Percentiles rank a stretch among this genome's conserved stretches.
Evolutionary conservation across 2,797 vertebrate genomes (phyloP).

Genomic region (Anabacerthia variegaticeps): DNA sequence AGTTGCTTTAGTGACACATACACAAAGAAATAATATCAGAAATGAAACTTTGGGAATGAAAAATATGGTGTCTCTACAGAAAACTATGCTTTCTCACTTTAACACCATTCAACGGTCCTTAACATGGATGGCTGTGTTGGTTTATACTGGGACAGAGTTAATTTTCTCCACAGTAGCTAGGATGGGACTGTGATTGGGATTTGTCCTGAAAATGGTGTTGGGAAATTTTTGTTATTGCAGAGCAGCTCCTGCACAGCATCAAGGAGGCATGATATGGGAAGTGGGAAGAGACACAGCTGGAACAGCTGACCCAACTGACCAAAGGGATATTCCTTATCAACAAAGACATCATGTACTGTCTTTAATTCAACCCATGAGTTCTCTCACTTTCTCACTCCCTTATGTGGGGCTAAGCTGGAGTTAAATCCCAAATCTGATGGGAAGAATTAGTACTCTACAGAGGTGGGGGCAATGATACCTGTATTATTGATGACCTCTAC

Average conservation of each 20-base stretch:
- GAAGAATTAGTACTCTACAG: neutral
- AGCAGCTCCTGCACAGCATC: neutral
- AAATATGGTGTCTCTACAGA: neutral
- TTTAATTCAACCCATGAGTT: neutral
- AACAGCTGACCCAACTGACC: neutral
- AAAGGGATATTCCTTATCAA: neutral
- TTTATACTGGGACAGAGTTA: neutral
- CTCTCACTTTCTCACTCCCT: neutral
- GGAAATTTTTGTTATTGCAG: neutral
- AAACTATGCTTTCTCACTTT: neutral
- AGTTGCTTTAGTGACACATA: neutral
- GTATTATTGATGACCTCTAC: neutral
- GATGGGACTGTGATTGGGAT: neutral
- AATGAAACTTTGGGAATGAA: neutral
- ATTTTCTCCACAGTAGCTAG: neutral
- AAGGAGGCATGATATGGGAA: neutral
- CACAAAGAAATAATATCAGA: neutral
- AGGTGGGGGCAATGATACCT: neutral
- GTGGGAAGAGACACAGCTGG: neutral
- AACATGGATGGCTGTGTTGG: neutral
- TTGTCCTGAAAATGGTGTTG: neutral
- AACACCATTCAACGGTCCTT: neutral
- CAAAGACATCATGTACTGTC: neutral
- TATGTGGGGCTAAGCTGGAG: fast-evolving
- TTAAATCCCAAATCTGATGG: neutral